Conservation (phyloP, 2,888 invertebrate genomes). For the Polydrusus pterygomalis region DNA sequence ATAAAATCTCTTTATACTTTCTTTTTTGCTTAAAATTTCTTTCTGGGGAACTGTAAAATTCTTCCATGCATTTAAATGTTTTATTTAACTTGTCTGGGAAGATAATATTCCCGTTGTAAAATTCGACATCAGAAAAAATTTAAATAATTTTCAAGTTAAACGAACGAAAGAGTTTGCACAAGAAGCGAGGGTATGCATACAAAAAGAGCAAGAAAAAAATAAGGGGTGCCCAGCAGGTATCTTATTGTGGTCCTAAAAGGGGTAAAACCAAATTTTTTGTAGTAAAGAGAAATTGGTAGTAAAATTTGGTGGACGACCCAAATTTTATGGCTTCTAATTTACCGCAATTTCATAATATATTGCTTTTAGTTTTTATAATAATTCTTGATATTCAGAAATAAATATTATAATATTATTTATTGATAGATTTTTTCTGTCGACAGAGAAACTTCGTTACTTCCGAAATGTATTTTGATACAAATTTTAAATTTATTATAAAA, state of each 20-base stretch:
- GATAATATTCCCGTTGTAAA: constrained; percentile 40
- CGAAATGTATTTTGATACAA: too few species aligned
- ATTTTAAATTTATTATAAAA: too few species aligned
- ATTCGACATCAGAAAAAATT: constrained; percentile 61
- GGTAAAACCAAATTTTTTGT: constrained; percentile 45
- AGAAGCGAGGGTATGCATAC: constrained; percentile 16
- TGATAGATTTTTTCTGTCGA: too few species aligned
- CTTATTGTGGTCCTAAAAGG: constrained; percentile 33
- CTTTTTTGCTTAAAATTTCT: constrained; percentile 57
- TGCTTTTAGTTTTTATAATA: neutral
- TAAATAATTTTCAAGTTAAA: constrained; percentile 60
- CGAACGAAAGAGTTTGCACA: constrained; percentile 16
- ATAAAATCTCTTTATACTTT: constrained; percentile 48
- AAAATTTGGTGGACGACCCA: constrained; percentile 25
- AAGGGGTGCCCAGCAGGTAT: constrained; percentile 31
- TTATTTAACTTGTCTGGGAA: constrained; percentile 61
- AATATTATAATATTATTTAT: too few species aligned
- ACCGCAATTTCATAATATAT: constrained; percentile 6
- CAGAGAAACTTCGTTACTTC: too few species aligned
- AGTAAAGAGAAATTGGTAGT: constrained; percentile 24
- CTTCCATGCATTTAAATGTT: constrained; percentile 72
- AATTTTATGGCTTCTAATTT: constrained; percentile 7
- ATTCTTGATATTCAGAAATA: neutral
- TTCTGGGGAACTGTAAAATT: constrained; percentile 70
- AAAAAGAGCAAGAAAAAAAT: constrained; percentile 34